These are phyloP conservation scores for Cryptoblepharus egeriae DNA, from an alignment of 2,797 vertebrate species.

Conservation along the genomic window DNA sequence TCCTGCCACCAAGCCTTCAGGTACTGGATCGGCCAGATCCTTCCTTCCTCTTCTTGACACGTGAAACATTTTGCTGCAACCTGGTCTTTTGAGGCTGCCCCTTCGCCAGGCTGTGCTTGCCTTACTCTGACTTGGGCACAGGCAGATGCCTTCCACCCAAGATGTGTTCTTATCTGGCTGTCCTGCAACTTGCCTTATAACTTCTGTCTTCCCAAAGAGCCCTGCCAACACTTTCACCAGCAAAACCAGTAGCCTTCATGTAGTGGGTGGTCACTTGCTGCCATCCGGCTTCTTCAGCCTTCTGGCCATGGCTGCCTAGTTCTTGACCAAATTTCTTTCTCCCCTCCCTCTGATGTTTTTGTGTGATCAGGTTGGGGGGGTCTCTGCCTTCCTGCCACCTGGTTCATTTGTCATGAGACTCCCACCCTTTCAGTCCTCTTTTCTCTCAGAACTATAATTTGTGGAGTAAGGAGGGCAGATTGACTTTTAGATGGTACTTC, in stretches of 20 bases:
- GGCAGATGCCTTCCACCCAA: neutral
- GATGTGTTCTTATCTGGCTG: neutral
- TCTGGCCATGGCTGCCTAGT: no score
- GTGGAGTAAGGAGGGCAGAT: neutral
- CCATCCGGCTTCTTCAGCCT: neutral
- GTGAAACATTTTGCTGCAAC: no score
- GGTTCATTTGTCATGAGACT: neutral
- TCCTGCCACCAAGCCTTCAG: neutral
- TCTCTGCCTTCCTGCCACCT: neutral
- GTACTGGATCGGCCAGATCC: neutral
- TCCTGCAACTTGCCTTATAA: neutral
- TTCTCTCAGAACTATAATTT: neutral
- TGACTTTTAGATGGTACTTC: neutral
- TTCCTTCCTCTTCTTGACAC: neutral
- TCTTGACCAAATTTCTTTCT: neutral
- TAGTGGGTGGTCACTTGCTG: accelerated
- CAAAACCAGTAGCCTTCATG: neutral
- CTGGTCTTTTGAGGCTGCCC: no score
- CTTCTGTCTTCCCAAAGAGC: no score
- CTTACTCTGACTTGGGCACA: no score
- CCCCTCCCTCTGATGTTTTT: neutral
- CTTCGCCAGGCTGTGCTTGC: no score
- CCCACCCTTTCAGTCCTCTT: no score
- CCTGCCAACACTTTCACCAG: neutral
- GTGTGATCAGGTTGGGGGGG: no score